Base-by-base conservation (phyloP, 2,113 vertebrate genomes). In the Anoura caudifer region DNA sequence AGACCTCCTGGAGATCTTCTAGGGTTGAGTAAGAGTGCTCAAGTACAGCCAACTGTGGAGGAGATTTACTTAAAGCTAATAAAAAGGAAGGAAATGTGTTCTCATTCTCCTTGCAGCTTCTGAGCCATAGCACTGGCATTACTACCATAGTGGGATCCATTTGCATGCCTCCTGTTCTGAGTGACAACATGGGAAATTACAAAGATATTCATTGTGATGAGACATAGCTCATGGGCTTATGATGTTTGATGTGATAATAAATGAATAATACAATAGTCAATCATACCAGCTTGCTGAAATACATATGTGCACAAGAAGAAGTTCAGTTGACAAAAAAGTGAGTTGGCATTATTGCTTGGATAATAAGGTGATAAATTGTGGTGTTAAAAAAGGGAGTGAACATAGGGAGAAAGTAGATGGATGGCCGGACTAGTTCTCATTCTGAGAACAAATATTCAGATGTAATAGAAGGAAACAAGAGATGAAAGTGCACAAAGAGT, bases 1-100 rank as follows among this genome's bases (percentile, higher is more conserved):
- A 70, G 45, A 17, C 90, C 38, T 77, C 65, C 65, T 85, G n/a
- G 26, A 93, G 76, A 80, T 94, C 61, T 91, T 54, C 77, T 88
- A 8, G 2, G 33, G 43, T 96, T 90, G 56, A 97, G 73, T 92
- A 90, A 95, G 63, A 80, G 63, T 88, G 7, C 52, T 91, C 3
- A 87, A 95, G 52, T 67, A 82, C 22, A 96, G 52, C 22, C 59
- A 97, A 97, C 24, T 93, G 11, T 61, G 63, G n/a, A 97, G 70
- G 96, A 94, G 50, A 94, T 22, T 45, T 47, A 96, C 56, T 97
- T 77, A 82, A 87, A 91, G 0, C 54, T 91, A 92, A 95, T 84
- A 93, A 87, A 86, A 93, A 88, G 69, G 14, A 45, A 97, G 70
- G 56, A 95, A 73, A n/a, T 33, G 95, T 75, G 13, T 50, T 70